Percentiles rank a stretch among this genome's conserved stretches.
These are phyloP conservation scores for Zoanthus gigantus DNA, from an alignment of 92 coral and sea anemone genomes.

Conservation along the genomic window DNA sequence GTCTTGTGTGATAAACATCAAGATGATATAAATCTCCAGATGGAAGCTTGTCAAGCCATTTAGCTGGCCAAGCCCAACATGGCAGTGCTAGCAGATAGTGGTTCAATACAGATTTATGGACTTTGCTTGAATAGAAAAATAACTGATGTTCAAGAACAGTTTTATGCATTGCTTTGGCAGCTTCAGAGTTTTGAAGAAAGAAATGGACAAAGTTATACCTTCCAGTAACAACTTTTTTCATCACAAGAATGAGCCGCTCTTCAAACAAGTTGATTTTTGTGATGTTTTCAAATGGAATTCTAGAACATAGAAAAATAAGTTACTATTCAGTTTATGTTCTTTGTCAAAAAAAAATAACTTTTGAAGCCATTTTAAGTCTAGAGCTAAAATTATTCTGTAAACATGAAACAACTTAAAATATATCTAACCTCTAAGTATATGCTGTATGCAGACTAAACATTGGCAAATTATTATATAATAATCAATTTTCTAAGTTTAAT, in stretches of 20 bases:
- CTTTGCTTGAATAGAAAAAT: conserved; percentile 94
- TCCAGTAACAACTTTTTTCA: conserved; percentile 74
- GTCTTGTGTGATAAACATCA: conserved; percentile 92
- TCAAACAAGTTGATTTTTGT: conserved; percentile 95
- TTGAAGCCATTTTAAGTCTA: too few relatives aligned
- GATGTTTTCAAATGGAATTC: conserved; percentile 92
- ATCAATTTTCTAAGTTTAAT: too few relatives aligned
- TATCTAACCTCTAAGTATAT: too few relatives aligned
- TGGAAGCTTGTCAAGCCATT: conserved; percentile 92
- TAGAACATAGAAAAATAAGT: conserved; percentile 4
- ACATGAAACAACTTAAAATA: too few relatives aligned
- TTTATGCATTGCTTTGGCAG: conserved; percentile 98
- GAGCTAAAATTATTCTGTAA: too few relatives aligned
- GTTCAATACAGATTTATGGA: conserved; percentile 91
- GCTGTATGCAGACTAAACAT: too few relatives aligned
- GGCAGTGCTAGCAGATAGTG: conserved; percentile 95
- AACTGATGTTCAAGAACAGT: conserved; percentile 96
- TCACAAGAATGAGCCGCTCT: conserved; percentile 95
- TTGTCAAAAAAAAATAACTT: background rate
- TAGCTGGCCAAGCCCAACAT: conserved; percentile 99
- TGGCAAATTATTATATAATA: too few relatives aligned
- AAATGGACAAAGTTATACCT: conserved; percentile 93
- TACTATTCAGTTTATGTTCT: background rate
- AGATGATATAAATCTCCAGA: conserved; percentile 91
- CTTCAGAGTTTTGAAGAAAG: conserved; percentile 89